Percentiles rank a stretch among this genome's conserved stretches.
Conservation (phyloP, 2,888 invertebrate species). For the Drosophila stalkeri region DNA sequence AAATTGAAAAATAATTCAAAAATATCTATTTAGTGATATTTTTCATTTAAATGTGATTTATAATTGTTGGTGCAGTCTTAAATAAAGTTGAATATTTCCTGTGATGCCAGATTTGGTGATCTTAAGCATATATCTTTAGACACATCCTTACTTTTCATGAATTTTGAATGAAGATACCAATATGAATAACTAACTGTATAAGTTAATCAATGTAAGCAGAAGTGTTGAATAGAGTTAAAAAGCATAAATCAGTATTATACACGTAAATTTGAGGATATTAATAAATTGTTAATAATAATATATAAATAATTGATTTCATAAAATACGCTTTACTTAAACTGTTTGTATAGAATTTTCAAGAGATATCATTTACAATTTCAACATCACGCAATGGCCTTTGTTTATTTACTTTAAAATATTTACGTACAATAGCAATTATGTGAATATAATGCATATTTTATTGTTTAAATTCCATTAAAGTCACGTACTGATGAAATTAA, state of each 20-base stretch:
- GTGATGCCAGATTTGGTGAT: neutral
- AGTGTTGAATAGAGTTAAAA: too few relatives aligned
- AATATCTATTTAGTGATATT: too few relatives aligned
- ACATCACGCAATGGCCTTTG: neutral
- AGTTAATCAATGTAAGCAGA: too few relatives aligned
- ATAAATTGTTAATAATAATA: neutral
- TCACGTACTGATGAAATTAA: slow-evolving; percentile 53
- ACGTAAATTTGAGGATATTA: too few relatives aligned
- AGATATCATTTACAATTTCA: neutral
- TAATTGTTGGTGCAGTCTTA: neutral
- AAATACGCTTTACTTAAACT: too few relatives aligned
- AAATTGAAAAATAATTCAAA: neutral
- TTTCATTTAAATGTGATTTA: neutral
- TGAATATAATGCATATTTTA: neutral
- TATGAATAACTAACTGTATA: too few relatives aligned
- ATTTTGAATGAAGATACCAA: too few relatives aligned
- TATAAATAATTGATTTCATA: neutral
- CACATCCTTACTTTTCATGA: too few relatives aligned
- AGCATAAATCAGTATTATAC: too few relatives aligned
- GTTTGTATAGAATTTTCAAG: neutral
- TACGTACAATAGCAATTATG: neutral
- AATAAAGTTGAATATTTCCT: neutral
- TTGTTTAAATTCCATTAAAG: slow-evolving; percentile 13
- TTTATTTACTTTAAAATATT: neutral
- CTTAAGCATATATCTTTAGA: too few relatives aligned